These are phyloP conservation scores for Propithecus deckenii DNA, from an alignment of 2,797 vertebrate species.

Conservation along the genomic window DNA sequence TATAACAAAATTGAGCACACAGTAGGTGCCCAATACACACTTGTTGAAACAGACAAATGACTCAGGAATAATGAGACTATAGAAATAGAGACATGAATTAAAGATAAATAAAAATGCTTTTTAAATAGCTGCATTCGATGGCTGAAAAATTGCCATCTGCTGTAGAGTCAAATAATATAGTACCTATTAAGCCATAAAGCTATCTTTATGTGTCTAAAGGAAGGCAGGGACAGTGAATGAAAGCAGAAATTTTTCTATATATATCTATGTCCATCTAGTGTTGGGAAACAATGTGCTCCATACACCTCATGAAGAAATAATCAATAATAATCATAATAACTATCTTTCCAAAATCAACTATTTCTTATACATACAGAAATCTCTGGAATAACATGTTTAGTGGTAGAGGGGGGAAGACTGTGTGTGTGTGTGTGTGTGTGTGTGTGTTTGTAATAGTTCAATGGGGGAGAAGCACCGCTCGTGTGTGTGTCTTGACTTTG, in stretches of 20 bases:
- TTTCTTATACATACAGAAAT: background rate
- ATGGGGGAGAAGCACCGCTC: background rate
- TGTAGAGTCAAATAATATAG: background rate
- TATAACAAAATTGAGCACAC: background rate
- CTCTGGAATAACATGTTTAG: background rate
- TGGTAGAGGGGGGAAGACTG: background rate
- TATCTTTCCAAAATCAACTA: background rate
- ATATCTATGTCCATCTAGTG: background rate
- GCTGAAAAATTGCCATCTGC: background rate
- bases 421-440: background rate
- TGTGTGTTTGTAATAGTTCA: background rate
- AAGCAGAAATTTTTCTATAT: background rate
- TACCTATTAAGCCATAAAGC: background rate
- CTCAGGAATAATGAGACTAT: background rate
- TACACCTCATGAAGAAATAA: background rate
- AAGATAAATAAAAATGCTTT: background rate
- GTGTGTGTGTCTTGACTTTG: background rate
- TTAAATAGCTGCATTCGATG: background rate
- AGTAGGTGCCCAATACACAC: background rate
- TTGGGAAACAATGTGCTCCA: background rate
- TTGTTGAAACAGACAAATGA: background rate
- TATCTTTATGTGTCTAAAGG: background rate
- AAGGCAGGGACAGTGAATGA: background rate
- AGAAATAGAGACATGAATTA: background rate
- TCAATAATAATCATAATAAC: background rate